These are phyloP conservation scores for Chloroceryle inda DNA, from an alignment of 2,797 vertebrate genomes.

Conservation along the genomic window DNA sequence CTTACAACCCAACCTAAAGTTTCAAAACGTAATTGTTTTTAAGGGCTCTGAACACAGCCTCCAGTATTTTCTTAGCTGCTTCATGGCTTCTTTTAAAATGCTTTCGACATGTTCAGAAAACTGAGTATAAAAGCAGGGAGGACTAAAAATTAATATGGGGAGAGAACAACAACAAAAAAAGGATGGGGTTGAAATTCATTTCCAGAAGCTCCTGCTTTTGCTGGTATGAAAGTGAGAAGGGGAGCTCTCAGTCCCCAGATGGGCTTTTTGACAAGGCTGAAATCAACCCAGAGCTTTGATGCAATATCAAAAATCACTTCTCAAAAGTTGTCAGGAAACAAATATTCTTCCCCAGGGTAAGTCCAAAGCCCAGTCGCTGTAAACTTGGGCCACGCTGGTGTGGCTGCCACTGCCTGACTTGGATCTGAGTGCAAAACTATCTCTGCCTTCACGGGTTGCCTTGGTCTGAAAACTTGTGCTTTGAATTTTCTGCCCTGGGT, in stretches of 20 bases:
- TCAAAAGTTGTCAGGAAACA: not conserved
- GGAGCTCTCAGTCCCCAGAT: not conserved
- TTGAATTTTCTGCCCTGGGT: not conserved
- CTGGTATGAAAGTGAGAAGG: not conserved
- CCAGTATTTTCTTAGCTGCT: not conserved
- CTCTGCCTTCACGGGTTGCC: not conserved
- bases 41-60: not conserved
- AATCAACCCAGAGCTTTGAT: constrained; percentile 19
- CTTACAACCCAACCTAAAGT: not conserved
- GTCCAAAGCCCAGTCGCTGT: not conserved
- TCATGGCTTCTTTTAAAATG: not conserved
- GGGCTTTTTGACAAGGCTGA: constrained; percentile 22
- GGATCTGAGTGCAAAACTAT: not conserved
- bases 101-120: not conserved
- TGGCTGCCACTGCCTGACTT: not conserved
- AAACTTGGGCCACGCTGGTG: not conserved
- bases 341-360: not conserved
- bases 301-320: not conserved
- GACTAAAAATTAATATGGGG: not conserved
- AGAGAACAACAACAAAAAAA: not conserved
- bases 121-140: not conserved
- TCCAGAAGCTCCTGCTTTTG: not conserved
- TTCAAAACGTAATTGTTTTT: not conserved
- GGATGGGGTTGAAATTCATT: not conserved
- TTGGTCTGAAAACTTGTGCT: not conserved